phyloP scores from a whole-genome alignment of 2,888 invertebrate genomes.

The Sericinus montela region DNA sequence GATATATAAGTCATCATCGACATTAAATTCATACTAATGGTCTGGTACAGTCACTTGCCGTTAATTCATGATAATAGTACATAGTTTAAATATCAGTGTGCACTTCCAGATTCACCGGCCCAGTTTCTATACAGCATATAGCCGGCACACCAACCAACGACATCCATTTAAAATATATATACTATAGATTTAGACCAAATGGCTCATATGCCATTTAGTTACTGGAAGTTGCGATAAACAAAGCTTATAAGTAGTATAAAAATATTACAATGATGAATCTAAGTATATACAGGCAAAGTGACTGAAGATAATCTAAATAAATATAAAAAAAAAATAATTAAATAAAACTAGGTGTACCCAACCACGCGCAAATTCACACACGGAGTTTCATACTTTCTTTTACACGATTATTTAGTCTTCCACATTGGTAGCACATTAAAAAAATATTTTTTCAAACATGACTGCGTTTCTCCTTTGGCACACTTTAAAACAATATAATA shows the following conservation, averaged over 20 bases:
- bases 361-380: slow-evolving; percentile 22
- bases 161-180: too few species aligned
- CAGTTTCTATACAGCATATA: background rate
- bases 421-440: slow-evolving; percentile 6
- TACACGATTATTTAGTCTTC: slow-evolving; percentile 9
- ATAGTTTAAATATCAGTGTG: slow-evolving; percentile 1
- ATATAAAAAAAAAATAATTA: slow-evolving; percentile 20
- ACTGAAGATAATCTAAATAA: slow-evolving; percentile 12
- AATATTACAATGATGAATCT: slow-evolving; percentile 16
- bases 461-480: slow-evolving; percentile 42
- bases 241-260: slow-evolving; percentile 17
- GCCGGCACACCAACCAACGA: too few species aligned
- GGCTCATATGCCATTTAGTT: background rate
- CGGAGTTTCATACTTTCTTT: slow-evolving; percentile 16
- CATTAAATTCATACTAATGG: slow-evolving; percentile 4
- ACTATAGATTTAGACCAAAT: background rate
- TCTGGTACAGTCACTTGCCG: slow-evolving; percentile 30
- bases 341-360: slow-evolving; percentile 26
- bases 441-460: slow-evolving; percentile 20
- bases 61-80: slow-evolving; percentile 5
- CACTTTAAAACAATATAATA: slow-evolving; percentile 36
- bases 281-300: slow-evolving; percentile 19
- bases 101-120: slow-evolving; percentile 2
- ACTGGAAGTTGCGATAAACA: slow-evolving; percentile 1
- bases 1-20: background rate